These are phyloP conservation scores for Phaethon lepturus DNA, from an alignment of 2,113 vertebrate genomes.

Conservation along the genomic window DNA sequence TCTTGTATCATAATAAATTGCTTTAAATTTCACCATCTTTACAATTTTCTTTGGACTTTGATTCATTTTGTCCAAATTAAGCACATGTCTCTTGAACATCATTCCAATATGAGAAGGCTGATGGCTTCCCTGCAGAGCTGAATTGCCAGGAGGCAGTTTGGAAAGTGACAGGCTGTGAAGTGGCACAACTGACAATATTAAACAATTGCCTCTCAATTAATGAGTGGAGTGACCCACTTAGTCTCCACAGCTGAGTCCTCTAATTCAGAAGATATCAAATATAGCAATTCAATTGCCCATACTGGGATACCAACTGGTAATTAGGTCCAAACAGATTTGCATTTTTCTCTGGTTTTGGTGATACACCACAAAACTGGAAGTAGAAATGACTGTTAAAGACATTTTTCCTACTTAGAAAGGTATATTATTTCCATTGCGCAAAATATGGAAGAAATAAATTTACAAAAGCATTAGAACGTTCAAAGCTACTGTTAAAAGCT, in stretches of 20 bases:
- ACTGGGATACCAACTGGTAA: slow-evolving; percentile 29
- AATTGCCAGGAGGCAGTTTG: slow-evolving; percentile 56
- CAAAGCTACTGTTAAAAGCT: background rate
- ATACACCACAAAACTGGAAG: background rate
- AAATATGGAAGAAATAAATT: background rate
- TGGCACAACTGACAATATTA: slow-evolving; percentile 39
- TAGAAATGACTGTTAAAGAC: background rate
- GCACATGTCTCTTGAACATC: background rate
- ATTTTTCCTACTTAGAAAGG: background rate
- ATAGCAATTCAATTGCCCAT: background rate
- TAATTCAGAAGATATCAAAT: slow-evolving; percentile 4
- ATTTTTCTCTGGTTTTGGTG: background rate
- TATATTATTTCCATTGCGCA: background rate
- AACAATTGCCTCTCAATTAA: slow-evolving; percentile 57
- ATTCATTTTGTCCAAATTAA: slow-evolving; percentile 24
- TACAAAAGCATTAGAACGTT: background rate
- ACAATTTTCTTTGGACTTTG: background rate
- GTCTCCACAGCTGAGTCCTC: slow-evolving; percentile 54
- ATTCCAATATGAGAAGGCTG: background rate
- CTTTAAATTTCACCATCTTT: background rate
- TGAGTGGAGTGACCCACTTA: slow-evolving; percentile 58
- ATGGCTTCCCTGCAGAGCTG: slow-evolving; percentile 13
- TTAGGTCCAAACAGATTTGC: slow-evolving; percentile 13
- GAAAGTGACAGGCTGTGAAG: slow-evolving; percentile 58
- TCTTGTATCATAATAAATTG: background rate